Conservation (phyloP, 2,113 vertebrate genomes). For the Atherinomorus stipes region DNA sequence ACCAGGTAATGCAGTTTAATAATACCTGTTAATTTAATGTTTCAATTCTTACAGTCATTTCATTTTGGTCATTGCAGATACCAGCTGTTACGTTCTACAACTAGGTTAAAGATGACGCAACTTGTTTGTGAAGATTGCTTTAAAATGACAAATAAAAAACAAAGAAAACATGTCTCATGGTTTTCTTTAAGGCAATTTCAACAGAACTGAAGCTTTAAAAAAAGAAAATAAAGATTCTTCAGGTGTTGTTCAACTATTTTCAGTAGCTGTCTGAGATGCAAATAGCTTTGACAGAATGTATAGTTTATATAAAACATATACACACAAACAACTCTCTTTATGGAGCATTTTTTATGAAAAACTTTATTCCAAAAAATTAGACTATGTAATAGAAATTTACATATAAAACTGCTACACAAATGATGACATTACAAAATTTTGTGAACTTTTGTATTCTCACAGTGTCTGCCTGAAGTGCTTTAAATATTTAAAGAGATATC, state of each 20-base stretch:
- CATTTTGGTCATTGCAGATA: background rate
- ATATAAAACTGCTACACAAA: slow-evolving; percentile 38
- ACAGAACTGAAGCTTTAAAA: background rate
- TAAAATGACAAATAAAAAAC: too few relatives aligned
- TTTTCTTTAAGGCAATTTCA: background rate
- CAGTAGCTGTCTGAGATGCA: background rate
- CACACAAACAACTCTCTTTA: background rate
- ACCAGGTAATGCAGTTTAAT: too few relatives aligned
- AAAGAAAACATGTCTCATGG: slow-evolving; percentile 24
- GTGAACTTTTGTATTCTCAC: slow-evolving; percentile 40
- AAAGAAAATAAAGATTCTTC: background rate
- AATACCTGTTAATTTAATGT: too few relatives aligned
- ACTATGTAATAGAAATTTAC: slow-evolving; percentile 36
- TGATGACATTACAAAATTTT: slow-evolving; percentile 40
- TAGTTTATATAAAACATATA: background rate
- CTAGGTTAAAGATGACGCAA: slow-evolving; percentile 2
- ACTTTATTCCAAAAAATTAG: slow-evolving; percentile 75
- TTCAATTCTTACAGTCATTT: too few relatives aligned
- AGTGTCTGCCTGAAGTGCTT: slow-evolving; percentile 45
- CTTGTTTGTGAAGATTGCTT: background rate
- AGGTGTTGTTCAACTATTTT: background rate
- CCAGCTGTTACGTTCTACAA: background rate
- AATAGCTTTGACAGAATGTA: background rate
- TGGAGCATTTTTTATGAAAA: slow-evolving; percentile 34
- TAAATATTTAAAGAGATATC: background rate